Base-by-base conservation (phyloP, 1,140 invertebrate genomes). In the Pseudoatta argentina region DNA sequence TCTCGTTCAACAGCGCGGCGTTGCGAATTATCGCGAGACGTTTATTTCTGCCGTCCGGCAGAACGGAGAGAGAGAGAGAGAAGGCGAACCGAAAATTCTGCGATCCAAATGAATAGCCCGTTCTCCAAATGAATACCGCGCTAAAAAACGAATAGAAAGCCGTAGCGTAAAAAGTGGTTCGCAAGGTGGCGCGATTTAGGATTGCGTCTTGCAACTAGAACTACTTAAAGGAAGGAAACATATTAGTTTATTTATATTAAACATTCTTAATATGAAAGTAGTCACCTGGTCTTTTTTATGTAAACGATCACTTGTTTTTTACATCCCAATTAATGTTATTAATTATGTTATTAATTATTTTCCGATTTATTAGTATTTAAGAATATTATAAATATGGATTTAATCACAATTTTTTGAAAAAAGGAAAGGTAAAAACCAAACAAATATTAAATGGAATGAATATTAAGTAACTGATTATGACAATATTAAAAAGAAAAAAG, bases 1-100 rank as follows among this genome's bases (percentile, higher is more conserved):
- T 81, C 81, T 87, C 39, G 87, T 78, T 86, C 51, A 64, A 66
- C 44, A 44, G 48, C 27, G 48, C 27, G 51, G 66, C 88, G 83
- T 86, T 59, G 63, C 88, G 83, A 82, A 89, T 82, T 86, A 78
- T 63, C 59, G 73, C 83, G 87, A 34, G 71, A 57, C 81, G 81
- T 86, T 88, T 85, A 83, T 89, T 75, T 89, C 24, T 24, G 24
- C 24, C 57, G 48, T n/a, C 34, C 39, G 55, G 24, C 21, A 30
- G 48, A 34, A 78, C 61, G 21, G 53, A 39, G 51, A 27, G 27
- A 27, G 30, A 30, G 30, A 34, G 30, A 34, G 30, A 34, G 30
- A 48, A 44, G 67, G 30, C 24, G 8, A 88, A 69, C 63, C 71
- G 61, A 69, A 83, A 83, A 75, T 48, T 75, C 55, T 55, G 55